A percentile compares a stretch with the other conserved stretches of the same genome.
phyloP scores from a whole-genome alignment of 2,888 invertebrate genomes.

The Bursaphelenchus okinawaensis region DNA sequence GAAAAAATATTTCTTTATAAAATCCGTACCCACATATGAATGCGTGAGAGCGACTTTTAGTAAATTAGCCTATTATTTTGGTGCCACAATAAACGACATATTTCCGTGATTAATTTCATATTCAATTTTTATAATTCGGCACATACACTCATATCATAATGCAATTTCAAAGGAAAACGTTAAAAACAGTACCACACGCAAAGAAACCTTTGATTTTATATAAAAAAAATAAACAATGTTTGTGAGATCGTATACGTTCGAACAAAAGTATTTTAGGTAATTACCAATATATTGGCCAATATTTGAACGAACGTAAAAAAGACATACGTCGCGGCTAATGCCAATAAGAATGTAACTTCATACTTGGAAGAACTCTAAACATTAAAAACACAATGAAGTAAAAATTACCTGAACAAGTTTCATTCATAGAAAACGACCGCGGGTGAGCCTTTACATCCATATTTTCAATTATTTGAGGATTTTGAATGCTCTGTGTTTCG shows the following conservation, averaged over 20 bases:
- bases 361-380: not conserved
- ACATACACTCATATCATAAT: too few relatives aligned
- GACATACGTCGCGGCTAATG: not conserved
- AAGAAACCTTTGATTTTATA: too few relatives aligned
- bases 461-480: not conserved
- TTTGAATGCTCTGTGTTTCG: conserved; percentile 5
- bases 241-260: not conserved
- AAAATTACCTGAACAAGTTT: conserved; percentile 10
- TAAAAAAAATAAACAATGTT: too few relatives aligned
- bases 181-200: too few relatives aligned
- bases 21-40: not conserved
- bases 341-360: not conserved
- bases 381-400: not conserved
- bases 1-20: too few relatives aligned
- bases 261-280: not conserved
- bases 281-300: not conserved
- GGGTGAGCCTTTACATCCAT: not conserved
- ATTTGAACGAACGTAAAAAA: not conserved
- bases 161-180: too few relatives aligned
- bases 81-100: not conserved
- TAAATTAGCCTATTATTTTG: not conserved
- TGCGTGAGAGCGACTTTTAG: not conserved
- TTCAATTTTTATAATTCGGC: too few relatives aligned
- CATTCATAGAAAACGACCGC: conserved; percentile 9
- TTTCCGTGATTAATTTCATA: not conserved